Evolutionary conservation across 2,888 invertebrate species (phyloP), one percentile per base, ranked within the genome.

Genomic region (Resseliella maxima): DNA sequence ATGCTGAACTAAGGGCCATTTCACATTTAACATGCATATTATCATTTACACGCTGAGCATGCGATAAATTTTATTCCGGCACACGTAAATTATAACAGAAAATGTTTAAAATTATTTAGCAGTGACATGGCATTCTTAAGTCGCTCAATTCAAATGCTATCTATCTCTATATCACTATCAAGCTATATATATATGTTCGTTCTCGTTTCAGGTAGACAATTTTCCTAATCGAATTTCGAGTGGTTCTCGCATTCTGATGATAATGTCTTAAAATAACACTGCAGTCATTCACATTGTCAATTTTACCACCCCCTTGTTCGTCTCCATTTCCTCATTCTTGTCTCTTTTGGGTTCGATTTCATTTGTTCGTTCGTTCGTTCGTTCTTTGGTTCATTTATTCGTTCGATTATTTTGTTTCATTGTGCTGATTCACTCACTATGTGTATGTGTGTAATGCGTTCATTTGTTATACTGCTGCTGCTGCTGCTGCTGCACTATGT

Each of bases 1-100:
- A 72, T 72, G 72, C 31, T 72, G 72, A 72, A 72, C 72, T 72
- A 31, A 31, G 31, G 72, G 72, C 72, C 27, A 72, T 31, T 72
- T 72, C 24, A 72, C 72, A 72, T 72, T 72, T 31, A 50, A 72
- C 72, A 72, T 72, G 31, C 27, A 72, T 72, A 72, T 72, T 72
- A 72, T 72, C 72, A 72, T 72, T 72, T 72, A 72, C 72, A 72
- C 72, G 72, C 72, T 72, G 72, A 72, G 31, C 72, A 72, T 72
- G 31, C 31, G 72, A 72, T 72, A 72, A 72, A 72, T 72, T 72
- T 72, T 15, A 10, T n/a, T 35, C 31, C 12, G 72, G n/a, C 41
- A 18, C 72, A 72, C 72, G 72, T 72, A 72, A 72, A 72, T 72
- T 72, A 72, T 72, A 72, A 72, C 72, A 72, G n/a, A n/a, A 72